These are phyloP conservation scores for Rhynchopsitta pachyrhyncha DNA, from an alignment of 2,113 vertebrate species.

Conservation along the genomic window DNA sequence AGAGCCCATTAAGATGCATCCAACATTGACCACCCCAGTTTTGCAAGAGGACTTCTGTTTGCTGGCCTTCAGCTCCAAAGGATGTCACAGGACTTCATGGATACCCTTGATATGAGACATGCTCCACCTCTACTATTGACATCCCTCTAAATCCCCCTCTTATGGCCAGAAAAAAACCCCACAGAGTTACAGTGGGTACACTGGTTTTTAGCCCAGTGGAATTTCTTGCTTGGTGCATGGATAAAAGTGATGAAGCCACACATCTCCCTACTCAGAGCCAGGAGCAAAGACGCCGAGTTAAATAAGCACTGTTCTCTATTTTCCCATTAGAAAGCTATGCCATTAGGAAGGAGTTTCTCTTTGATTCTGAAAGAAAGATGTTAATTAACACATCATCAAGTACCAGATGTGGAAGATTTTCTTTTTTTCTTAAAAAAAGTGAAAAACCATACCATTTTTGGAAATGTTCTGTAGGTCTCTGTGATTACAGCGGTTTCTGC, in stretches of 20 bases:
- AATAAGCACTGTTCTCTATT: not conserved
- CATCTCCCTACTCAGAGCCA: not conserved
- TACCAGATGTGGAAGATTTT: not conserved
- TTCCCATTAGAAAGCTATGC: not conserved
- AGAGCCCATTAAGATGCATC: not conserved
- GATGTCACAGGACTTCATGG: not conserved
- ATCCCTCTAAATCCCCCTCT: not conserved
- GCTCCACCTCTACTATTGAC: not conserved
- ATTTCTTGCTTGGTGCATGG: not conserved
- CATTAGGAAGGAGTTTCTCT: not conserved
- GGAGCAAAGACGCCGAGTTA: not conserved
- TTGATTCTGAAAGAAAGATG: not conserved
- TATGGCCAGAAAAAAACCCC: not conserved
- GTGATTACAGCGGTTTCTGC: slow-evolving; percentile 80
- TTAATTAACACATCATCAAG: not conserved
- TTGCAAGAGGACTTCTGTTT: not conserved
- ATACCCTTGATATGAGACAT: not conserved
- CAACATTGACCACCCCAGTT: not conserved
- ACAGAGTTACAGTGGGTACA: not conserved
- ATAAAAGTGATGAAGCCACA: not conserved
- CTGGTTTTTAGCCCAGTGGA: not conserved
- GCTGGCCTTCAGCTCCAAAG: not conserved
- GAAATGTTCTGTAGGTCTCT: slow-evolving; percentile 80
- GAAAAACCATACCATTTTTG: slow-evolving; percentile 70
- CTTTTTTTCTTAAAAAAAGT: not conserved